Base-by-base conservation (phyloP, 2,113 vertebrate species). In the Ageneiosus marmoratus region DNA sequence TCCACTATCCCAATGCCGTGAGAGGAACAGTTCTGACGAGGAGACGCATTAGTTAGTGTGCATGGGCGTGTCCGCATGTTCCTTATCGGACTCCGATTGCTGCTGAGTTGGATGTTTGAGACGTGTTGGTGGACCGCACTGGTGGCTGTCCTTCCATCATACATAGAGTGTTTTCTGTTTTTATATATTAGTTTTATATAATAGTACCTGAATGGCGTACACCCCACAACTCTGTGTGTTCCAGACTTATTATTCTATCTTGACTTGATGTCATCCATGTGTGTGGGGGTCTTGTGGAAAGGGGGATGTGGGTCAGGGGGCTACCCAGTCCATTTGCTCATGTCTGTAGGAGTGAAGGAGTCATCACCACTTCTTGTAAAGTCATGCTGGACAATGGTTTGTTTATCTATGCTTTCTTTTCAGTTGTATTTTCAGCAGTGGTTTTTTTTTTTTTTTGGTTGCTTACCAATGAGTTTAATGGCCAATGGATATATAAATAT, bases 401-500 rank as follows among this genome's bases (percentile, higher is more conserved):
- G 60, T 67, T 58, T 20, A 44, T 27, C 44, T 79, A 77, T 48
- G 85, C 29, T 56, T 76, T 65, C 83, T 51, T 80, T 77, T 83
- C 62, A 37, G 41, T 80, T 77, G 85, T 84, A 27, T 60, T 77
- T 63, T 82, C 79, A 16, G n/a, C 77, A 77, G 84, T 74, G 65
- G 79, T 82, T 87, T 2, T 41, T 41, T 41, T 41, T 41, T 41
- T 41, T 41, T 81, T 86, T 80, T 80, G 85, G 41, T 89, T 86
- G 65, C 83, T 90, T 86, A 82, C 86, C 81, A 87, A 79, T 89
- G 84, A 29, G 84, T 89, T 90, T 87, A 79, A 87, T 87, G 79
- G 88, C 91, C 92, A 92, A 92, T 92, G 90, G 91, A 90, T 82
- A 85, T 73, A 87, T 87, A 83, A 85, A 76, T 83, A 79, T 80